Evolutionary conservation across 2,888 invertebrate species (phyloP), one percentile per base, ranked within the genome.

Genomic region (Ectobius pallidus): DNA sequence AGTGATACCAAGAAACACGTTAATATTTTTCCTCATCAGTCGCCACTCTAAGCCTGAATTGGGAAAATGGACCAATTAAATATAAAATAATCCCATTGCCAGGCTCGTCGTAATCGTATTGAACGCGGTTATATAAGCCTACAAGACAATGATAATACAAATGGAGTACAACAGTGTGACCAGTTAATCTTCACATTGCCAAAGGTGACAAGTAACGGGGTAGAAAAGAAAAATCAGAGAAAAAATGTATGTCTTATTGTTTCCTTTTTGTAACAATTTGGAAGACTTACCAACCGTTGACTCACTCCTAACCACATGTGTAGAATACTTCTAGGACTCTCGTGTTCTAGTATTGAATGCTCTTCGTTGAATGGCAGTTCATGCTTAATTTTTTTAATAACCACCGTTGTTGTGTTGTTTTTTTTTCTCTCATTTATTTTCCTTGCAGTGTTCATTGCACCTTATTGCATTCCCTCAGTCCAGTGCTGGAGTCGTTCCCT

Each of bases 311-410:
- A 63, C 30, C 42, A 14, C 63, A 42, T 42, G n/a, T 14, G 39
- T 63, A 63, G 65, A 25, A 58, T 65, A 18, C 42, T 46, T 65
- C 22, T 46, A 65, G 65, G 25, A 44, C 65, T 65, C 65, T 65
- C 27, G 18, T 30, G 65, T 65, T 65, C 63, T 22, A 63, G 1
- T 34, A 62, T 18, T 2, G 42, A 25, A 63, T 14, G 0, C 20
- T 46, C 46, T 46, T 46, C n/a, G 65, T 65, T 65, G 27, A 46
- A 46, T 30, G 30, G 30, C 58, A 58, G 30, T 58, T 30, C 16
- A 46, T 30, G 46, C 65, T 65, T 65, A 16, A 16, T 42, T 65
- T 42, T 65, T 44, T 65, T 65, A 27, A 42, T 63, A 3, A 25
- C 11, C 25, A 4, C 6, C 9, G 16, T 42, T 27, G 7, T 14